Evolutionary conservation across 1,140 invertebrate genomes (phyloP), one percentile per base, ranked within the genome.

Genomic region (Drusus annulatus): DNA sequence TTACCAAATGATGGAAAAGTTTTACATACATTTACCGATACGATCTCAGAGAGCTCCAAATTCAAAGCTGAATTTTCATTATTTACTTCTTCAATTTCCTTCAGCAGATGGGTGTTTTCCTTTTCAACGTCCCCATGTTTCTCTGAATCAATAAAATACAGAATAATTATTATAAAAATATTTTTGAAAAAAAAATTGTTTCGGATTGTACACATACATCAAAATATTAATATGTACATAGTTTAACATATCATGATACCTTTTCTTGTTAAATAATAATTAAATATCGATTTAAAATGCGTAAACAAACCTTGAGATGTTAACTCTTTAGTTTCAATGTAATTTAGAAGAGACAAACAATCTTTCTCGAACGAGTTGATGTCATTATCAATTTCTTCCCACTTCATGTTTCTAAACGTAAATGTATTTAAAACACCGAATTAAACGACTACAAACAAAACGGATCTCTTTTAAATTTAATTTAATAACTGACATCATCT

Each of bases 51-150:
- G 4, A 87, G 28, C 85, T 87, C 87, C 3, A 73, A 78, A 73
- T 86, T 86, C 16, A 87, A 69, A 83, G 86, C 86, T 17, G 84
- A 85, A 31, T 86, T 86, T 78, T 87, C 87, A 74, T 86, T 86
- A 19, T 52, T 80, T 25, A 74, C 60, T 36, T 31, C 21, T 50
- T 80, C 68, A n/a, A 80, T 80, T 52, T 80, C 52, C 13, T 80
- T 73, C 31, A 78, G 36, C 25, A 78, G 13, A 58, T 31, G 4
- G 21, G 28, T 71, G 31, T 78, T 78, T 71, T 78, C 76, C 19
- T 78, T 52, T 50, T 71, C 76, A 56, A 56, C 28, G 17, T 74
- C 76, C 1, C 36, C 76, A 13, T 58, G 51, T 19, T 51, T 28
- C 16, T 56, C 76, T 78, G 51, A 78, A 78, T 36, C 7, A 21